Evolutionary conservation across 1,140 invertebrate species (phyloP), one percentile per base, ranked within the genome.

Genomic region (Forficula auricularia): DNA sequence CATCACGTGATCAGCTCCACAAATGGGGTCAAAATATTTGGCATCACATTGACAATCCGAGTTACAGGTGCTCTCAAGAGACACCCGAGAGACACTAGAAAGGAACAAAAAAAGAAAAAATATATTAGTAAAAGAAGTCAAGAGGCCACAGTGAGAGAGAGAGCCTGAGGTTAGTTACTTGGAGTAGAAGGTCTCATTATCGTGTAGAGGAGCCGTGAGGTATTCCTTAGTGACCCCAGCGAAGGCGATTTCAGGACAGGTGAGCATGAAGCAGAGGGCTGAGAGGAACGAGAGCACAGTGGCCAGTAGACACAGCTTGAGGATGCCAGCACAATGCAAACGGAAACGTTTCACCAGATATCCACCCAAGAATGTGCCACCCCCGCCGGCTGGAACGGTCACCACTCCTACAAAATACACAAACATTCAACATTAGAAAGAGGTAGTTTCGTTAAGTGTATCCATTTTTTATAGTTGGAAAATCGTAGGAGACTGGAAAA

Each of bases 351-450:
- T 84, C 15, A 85, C 75, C 41, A 86, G 55, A 58, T 79, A 84
- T 2, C 82, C 82, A 22, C 84, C 82, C 1, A 81, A 54, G 52
- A 86, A 82, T 3, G 82, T 85, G 12, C 80, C 83, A 1, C 79
- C 79, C 2, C 75, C 73, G 0, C 78, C 79, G 1, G 75, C 76
- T 0, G 79, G 78, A 3, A 82, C 76, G 0, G 72, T 77, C 7
- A 79, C 72, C 19, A 79, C 54, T 30, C 78, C 77, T 79, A 52
- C 0, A 52, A 52, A 32, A 9, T 4, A 31, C n/a, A n/a, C n/a
- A n/a, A n/a, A n/a, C n/a, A n/a, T n/a, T n/a, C n/a, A n/a, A n/a
- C n/a, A 40, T 10, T 2, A 3, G 4, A 20, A 20, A 2, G 15
- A 40, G 19, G 38, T n/a, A n/a, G n/a, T n/a, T n/a, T n/a, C n/a